Conservation (phyloP, 2,797 vertebrate genomes). For the Myripristis jacobus region DNA sequence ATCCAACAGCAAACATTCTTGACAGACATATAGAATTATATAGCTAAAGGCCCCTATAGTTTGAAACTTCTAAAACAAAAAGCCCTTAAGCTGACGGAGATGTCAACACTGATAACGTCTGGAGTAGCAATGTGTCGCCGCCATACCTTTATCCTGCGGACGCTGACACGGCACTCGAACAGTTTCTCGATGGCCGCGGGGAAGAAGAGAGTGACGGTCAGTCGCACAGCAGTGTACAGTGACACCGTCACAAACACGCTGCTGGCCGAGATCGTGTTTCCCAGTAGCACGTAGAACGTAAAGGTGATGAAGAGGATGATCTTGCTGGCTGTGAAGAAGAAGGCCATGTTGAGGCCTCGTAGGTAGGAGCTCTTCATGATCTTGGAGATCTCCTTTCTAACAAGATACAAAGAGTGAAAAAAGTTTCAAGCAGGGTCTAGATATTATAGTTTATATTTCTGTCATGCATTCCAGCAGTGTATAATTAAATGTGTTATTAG, state of each 20-base stretch:
- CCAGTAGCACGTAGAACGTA: slow-evolving; percentile 89
- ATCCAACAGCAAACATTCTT: not conserved
- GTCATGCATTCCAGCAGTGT: no score
- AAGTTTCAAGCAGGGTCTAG: not conserved
- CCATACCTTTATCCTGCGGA: slow-evolving; percentile 91
- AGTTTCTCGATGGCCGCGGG: slow-evolving; percentile 90
- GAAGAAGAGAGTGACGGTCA: slow-evolving; percentile 96
- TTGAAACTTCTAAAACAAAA: not conserved
- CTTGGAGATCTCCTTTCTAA: slow-evolving; percentile 92
- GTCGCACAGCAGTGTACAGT: slow-evolving; percentile 87
- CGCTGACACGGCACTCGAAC: slow-evolving; percentile 89
- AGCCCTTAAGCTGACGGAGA: no score
- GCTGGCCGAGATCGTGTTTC: slow-evolving; percentile 89
- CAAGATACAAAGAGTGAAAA: no score
- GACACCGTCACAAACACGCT: slow-evolving; percentile 91
- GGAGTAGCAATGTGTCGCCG: not conserved
- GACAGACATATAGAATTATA: not conserved
- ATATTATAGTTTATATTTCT: no score
- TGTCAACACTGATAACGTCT: no score
- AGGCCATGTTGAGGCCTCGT: slow-evolving; percentile 93
- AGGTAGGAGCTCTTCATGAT: slow-evolving; percentile 93
- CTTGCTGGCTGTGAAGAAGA: slow-evolving; percentile 93
- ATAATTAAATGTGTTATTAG: not conserved
- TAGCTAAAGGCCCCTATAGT: not conserved
- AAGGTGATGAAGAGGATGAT: slow-evolving; percentile 94